Conservation (phyloP, 2,888 invertebrate species). For the Blastobasis lacticolella region DNA sequence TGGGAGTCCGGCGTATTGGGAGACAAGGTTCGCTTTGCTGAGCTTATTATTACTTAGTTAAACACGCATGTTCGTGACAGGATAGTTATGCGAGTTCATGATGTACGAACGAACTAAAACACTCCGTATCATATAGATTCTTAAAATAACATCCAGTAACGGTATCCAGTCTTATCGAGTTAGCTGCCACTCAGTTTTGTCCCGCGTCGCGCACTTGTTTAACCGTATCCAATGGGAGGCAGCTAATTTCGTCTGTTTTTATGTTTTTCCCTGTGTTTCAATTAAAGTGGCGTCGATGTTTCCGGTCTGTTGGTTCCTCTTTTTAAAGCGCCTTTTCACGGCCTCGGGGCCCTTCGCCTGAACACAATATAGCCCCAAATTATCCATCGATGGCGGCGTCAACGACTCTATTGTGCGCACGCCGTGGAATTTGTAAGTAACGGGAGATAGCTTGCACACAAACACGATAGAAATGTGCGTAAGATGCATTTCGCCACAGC, state of each 20-base stretch:
- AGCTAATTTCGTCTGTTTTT: constrained; percentile 39
- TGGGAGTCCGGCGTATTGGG: no score
- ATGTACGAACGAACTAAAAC: no score
- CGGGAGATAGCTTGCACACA: constrained; percentile 52
- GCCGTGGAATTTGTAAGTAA: constrained; percentile 53
- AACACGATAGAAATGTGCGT: constrained; percentile 38
- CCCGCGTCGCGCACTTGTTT: constrained; percentile 20
- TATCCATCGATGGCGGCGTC: constrained; percentile 43
- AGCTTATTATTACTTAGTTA: no score
- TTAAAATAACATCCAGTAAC: constrained; percentile 20
- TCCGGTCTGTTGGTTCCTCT: constrained; percentile 36
- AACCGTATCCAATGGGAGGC: constrained; percentile 28
- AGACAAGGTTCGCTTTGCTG: no score
- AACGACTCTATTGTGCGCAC: constrained; percentile 44
- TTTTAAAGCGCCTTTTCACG: constrained; percentile 35
- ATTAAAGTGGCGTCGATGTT: constrained; percentile 43
- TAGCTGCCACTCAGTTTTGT: constrained; percentile 24
- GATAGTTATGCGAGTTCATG: no score
- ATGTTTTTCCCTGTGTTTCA: constrained; percentile 39
- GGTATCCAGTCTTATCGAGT: constrained; percentile 32
- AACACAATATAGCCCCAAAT: constrained; percentile 53
- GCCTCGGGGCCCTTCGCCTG: constrained; percentile 34
- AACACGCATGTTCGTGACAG: no score
- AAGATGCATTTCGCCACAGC: constrained; percentile 45
- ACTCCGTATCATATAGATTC: no score